Evolutionary conservation across 2,113 vertebrate species (phyloP).

Genomic region (Burhinus bistriatus): DNA sequence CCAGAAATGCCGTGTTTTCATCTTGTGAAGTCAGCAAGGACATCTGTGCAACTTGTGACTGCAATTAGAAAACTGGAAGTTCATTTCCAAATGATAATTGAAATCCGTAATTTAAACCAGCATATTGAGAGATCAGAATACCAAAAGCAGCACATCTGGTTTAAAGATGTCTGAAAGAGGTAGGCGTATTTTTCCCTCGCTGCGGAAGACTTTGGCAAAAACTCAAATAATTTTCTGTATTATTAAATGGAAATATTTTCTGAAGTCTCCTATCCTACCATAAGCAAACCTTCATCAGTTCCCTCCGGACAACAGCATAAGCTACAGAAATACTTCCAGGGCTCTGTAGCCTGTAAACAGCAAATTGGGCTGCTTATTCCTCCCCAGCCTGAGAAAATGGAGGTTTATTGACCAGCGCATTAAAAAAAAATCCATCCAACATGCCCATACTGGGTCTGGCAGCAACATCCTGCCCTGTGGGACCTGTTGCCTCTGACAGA

Average conservation of each 20-base stretch:
- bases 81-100: background rate
- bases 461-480: background rate
- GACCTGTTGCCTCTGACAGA: background rate
- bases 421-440: background rate
- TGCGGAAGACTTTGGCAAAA: background rate
- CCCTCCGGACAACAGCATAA: accelerated
- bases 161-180: background rate
- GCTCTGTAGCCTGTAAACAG: background rate
- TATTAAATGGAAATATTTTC: slow-evolving; percentile 38
- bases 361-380: background rate
- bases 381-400: background rate
- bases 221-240: background rate
- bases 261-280: background rate
- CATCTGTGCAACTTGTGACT: background rate
- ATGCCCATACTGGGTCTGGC: accelerated
- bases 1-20: background rate
- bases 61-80: background rate
- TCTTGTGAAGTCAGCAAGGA: background rate
- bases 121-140: background rate
- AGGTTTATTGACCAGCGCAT: background rate
- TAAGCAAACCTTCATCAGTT: background rate
- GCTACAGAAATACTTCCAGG: background rate
- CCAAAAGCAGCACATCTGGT: background rate
- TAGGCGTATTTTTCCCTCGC: accelerated
- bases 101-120: background rate